These are phyloP conservation scores for Polypedilum pembai DNA, from an alignment of 1,140 invertebrate species.

Conservation along the genomic window DNA sequence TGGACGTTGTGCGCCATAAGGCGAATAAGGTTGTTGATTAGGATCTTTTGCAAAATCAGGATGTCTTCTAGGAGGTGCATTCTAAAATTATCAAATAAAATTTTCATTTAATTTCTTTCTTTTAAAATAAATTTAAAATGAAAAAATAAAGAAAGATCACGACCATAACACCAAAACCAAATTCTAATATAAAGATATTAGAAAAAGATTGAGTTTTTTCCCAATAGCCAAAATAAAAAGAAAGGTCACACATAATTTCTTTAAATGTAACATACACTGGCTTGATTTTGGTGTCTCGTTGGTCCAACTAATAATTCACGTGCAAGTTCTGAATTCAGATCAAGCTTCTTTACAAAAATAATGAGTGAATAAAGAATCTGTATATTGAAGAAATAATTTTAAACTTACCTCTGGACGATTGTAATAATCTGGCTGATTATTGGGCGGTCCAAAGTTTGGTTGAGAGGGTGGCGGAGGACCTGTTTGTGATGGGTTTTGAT, in stretches of 20 bases:
- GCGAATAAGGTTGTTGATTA: conserved; percentile 50
- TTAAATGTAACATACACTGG: conserved; percentile 32
- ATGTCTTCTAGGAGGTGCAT: conserved; percentile 63
- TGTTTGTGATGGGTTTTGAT: conserved; percentile 11
- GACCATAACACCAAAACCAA: conserved; percentile 29
- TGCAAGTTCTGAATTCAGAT: conserved; percentile 51
- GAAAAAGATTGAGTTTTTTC: neutral
- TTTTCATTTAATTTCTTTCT: neutral
- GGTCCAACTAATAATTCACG: conserved; percentile 50
- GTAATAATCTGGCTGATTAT: conserved; percentile 54
- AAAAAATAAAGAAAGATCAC: neutral
- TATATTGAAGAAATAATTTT: neutral
- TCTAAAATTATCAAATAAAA: conserved; percentile 29
- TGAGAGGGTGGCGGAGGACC: conserved; percentile 41
- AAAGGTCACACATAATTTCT: conserved; percentile 21
- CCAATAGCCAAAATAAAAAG: neutral
- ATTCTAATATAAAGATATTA: neutral
- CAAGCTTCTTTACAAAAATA: conserved; percentile 32
- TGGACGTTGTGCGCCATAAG: conserved; percentile 51
- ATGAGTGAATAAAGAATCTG: neutral
- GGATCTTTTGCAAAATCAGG: conserved; percentile 79
- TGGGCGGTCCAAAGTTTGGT: conserved; percentile 47
- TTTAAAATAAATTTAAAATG: too few species aligned
- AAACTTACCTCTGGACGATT: conserved; percentile 47
- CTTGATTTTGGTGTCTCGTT: conserved; percentile 46